These are phyloP conservation scores for Dorcus parallelipipedus DNA, from an alignment of 2,888 invertebrate species.

Conservation along the genomic window DNA sequence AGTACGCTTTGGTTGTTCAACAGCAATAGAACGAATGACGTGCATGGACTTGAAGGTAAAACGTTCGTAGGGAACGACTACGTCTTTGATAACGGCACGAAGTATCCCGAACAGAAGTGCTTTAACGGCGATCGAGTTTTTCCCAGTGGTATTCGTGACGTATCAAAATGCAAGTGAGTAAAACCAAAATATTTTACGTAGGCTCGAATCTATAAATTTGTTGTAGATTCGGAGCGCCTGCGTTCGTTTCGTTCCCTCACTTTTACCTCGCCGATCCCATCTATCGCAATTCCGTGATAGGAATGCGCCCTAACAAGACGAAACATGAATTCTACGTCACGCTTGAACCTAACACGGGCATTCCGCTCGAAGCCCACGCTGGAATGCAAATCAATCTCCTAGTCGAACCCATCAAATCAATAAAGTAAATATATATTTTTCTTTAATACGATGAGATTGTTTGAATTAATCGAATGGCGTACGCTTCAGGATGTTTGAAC, in stretches of 20 bases:
- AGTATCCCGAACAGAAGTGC: constrained; percentile 60
- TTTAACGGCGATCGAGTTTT: constrained; percentile 52
- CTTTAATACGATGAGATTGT: no score
- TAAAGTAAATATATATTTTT: constrained; percentile 51
- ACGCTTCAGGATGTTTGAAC: constrained; percentile 53
- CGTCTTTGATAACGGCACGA: constrained; percentile 70
- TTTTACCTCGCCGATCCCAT: constrained; percentile 70
- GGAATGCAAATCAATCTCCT: constrained; percentile 75
- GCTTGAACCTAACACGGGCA: constrained; percentile 73
- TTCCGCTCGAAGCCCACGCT: constrained; percentile 71
- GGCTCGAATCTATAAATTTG: not conserved
- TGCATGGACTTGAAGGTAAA: constrained; percentile 54
- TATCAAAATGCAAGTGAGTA: constrained; percentile 60
- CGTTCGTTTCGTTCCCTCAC: constrained; percentile 78
- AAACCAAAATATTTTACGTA: not conserved
- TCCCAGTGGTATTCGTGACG: constrained; percentile 64
- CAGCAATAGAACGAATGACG: constrained; percentile 19
- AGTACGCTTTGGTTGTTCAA: not conserved
- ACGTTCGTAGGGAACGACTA: constrained; percentile 58
- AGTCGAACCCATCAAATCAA: constrained; percentile 51
- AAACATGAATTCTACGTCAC: constrained; percentile 64
- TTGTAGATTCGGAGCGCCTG: constrained; percentile 72
- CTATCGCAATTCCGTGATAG: constrained; percentile 62
- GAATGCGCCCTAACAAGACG: constrained; percentile 62
- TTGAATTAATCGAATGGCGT: no score